Conservation (phyloP, 2,113 vertebrate species). For the cat (Felis catus) region F.catus_Fca126_mat1.0 CM031412.1:208566501-208567000, state of each 20-base stretch:
- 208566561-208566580: background rate
- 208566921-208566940: background rate
- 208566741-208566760: background rate
- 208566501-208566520: background rate
- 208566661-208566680: background rate
- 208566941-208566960: background rate
- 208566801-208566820: background rate
- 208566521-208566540: background rate
- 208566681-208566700: background rate
- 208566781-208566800: background rate
- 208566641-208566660: too few species aligned
- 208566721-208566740: background rate
- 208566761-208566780: background rate
- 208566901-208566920: background rate
- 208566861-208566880: too few species aligned
- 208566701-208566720: rapidly evolving
- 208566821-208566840: background rate
- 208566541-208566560: background rate
- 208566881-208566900: background rate
- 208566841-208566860: background rate
- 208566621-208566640: too few species aligned
- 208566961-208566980: background rate
- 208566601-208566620: background rate
- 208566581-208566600: background rate
- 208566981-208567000: background rate